Evolutionary conservation across 2,113 vertebrate species (phyloP).

Genomic region (Tricholaema leucomelas): DNA sequence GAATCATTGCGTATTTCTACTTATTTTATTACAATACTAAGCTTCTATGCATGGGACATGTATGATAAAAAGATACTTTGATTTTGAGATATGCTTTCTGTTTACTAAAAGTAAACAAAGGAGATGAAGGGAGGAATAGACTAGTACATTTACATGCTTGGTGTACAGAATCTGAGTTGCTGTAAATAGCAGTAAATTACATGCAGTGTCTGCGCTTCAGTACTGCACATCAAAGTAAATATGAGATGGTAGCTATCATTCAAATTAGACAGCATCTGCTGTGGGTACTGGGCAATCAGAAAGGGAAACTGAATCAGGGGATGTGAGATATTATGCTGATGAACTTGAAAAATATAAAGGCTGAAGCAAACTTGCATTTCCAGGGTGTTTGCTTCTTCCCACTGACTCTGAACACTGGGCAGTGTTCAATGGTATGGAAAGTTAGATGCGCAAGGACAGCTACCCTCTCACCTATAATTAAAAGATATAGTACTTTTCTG

Average conservation of each 20-base stretch:
- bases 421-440: background rate
- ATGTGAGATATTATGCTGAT: background rate
- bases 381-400: background rate
- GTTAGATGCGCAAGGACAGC: background rate
- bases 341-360: background rate
- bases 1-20: background rate
- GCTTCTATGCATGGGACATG: background rate
- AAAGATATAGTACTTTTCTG: background rate
- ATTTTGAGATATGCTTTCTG: background rate
- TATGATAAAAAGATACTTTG: background rate
- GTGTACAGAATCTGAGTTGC: background rate
- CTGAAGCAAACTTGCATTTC: background rate
- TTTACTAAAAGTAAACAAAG: background rate
- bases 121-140: background rate
- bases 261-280: background rate
- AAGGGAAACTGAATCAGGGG: background rate
- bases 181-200: background rate
- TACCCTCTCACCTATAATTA: background rate
- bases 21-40: background rate
- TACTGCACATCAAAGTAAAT: background rate
- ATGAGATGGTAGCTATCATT: background rate
- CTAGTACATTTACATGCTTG: background rate
- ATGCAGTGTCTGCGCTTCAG: background rate
- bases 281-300: background rate
- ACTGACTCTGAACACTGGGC: background rate